Base-by-base conservation (phyloP, 2,113 vertebrate species). In the Notarius quadriscutis region DNA sequence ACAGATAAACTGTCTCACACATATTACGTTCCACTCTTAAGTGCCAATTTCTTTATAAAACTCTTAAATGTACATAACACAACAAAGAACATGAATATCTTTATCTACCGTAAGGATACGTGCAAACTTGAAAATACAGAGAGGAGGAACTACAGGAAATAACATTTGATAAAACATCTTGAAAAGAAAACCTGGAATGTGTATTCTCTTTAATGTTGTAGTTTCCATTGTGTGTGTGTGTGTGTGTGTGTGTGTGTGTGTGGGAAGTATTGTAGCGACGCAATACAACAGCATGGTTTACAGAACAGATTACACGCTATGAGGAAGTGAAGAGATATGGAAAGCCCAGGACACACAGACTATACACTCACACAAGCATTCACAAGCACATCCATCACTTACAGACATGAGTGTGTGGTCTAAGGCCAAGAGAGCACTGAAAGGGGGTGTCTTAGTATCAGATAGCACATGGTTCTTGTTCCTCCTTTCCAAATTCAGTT, bases 381-480 rank as follows among this genome's bases (percentile, higher is more conserved):
- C 57, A 9, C 72, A 88, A 63, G 63, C 75, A 84, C 74, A 90
- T 88, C 74, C 58, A 88, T 88, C 89, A 88, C 41, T 69, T 57
- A 75, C 25, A 84, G 82, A 80, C 82, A 87, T 75, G 86, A 65
- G 81, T 81, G 84, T 79, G 78, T 79, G 65, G 27, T 84, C 87
- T 53, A 41, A 86, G 89, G 84, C 27, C 72, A 82, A 72, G 77
- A 27, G 50, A 51, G 77, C 81, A 63, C 27, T 12, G 74, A 86
- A 53, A 60, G 83, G 62, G 80, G 87, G 34, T 27, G 20, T 12
- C 11, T 18, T 67, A 48, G 71, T 85, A 85, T 88, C 85, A 84
- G 57, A 83, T 87, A 82, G 69, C 87, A 87, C 67, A 78, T 58
- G 78, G 72, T 12, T 51, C 77, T 58, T 22, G 4, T 75, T 65